Evolutionary conservation across 2,113 vertebrate species (phyloP).

Genomic region (Sorex araneus): DNA sequence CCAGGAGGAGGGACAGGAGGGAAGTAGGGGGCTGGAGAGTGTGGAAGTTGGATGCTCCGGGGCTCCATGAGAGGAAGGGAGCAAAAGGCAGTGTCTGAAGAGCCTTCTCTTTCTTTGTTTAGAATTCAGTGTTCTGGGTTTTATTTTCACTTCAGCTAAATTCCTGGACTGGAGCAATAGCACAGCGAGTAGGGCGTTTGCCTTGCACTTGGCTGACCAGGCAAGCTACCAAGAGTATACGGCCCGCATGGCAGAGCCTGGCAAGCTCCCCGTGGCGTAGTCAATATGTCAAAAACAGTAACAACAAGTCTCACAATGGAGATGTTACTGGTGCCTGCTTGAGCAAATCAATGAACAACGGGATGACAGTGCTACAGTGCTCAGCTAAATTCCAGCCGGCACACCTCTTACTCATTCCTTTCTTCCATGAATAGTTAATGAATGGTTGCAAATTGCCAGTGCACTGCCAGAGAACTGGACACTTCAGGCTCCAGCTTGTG

Average conservation of each 20-base stretch:
- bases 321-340: no score
- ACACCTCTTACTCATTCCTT: not conserved
- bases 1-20: not conserved
- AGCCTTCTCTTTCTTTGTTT: constrained; percentile 17
- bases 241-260: no score
- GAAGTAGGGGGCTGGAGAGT: not conserved
- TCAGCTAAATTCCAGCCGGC: not conserved
- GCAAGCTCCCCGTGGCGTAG: no score
- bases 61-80: not conserved
- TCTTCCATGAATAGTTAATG: constrained; percentile 28
- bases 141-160: not conserved
- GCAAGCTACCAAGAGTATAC: no score
- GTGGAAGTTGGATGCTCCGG: not conserved
- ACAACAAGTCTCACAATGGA: no score
- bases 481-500: not conserved
- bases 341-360: no score
- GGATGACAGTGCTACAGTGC: no score
- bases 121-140: not conserved
- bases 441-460: not conserved
- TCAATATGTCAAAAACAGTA: no score
- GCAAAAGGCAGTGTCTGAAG: not conserved
- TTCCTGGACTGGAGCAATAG: no score
- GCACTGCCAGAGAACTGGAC: not conserved
- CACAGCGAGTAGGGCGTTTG: no score
- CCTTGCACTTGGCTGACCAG: no score